phyloP scores from a whole-genome alignment of 2,888 invertebrate genomes.

The Rhagium mordax region DNA sequence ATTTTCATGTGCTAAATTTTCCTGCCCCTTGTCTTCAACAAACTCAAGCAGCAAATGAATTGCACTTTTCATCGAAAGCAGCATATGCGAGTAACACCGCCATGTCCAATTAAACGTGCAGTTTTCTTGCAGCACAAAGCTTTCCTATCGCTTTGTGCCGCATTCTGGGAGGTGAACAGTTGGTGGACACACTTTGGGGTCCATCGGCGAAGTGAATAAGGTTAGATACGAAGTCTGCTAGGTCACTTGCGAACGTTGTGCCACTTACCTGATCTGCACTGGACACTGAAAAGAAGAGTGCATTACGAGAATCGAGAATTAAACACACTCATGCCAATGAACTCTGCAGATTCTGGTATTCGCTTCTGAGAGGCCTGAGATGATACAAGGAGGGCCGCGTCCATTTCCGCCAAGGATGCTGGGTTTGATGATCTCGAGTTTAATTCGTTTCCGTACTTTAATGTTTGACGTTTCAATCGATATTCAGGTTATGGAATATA shows the following conservation, averaged over 20 bases:
- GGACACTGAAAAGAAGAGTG: slow-evolving; percentile 69
- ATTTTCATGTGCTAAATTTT: too few relatives aligned
- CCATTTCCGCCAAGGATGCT: neutral
- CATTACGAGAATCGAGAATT: slow-evolving; percentile 60
- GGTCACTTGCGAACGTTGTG: slow-evolving; percentile 66
- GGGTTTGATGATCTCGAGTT: neutral
- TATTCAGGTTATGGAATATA: too few relatives aligned
- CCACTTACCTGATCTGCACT: slow-evolving; percentile 68
- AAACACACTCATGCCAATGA: slow-evolving; percentile 54
- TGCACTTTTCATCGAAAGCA: too few relatives aligned
- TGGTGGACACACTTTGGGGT: slow-evolving; percentile 39
- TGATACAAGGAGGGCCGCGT: slow-evolving; percentile 13
- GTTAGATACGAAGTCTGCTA: slow-evolving; percentile 64
- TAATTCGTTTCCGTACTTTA: neutral
- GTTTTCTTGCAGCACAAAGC: neutral
- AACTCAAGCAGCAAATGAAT: too few relatives aligned
- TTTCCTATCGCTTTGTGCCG: slow-evolving; percentile 7
- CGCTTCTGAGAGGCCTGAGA: neutral
- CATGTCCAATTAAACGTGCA: slow-evolving; percentile 10
- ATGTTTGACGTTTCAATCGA: neutral
- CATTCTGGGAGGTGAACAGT: slow-evolving; percentile 12
- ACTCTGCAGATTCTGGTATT: slow-evolving; percentile 45
- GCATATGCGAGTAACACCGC: neutral
- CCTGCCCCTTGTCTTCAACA: too few relatives aligned
- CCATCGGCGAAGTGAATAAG: slow-evolving; percentile 59